Base-by-base conservation (phyloP, 2,888 invertebrate species). In the Leistus spinibarbis region DNA sequence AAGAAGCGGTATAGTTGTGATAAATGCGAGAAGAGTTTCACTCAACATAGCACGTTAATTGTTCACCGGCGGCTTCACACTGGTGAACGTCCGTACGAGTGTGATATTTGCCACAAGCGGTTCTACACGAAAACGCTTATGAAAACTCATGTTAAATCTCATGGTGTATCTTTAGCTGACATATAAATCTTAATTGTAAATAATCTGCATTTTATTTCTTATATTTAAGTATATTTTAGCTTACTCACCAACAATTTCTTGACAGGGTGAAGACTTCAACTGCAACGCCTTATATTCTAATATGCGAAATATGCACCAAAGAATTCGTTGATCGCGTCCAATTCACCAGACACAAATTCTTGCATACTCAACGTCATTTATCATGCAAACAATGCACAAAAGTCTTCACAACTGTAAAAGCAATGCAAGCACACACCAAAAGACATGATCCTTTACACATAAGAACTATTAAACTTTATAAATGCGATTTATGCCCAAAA, bases 11-110 rank as follows among this genome's bases (percentile, higher is more conserved):
- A 65, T 16, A 63, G 20, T 13, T 76, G 76, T 62, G 53, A 13
- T 1, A 54, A 23, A 5, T 76, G 76, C 63, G 76, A 57, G 3
- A 57, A 69, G 27, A 57, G 60, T 17, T 69, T 69, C 13, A 23
- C 88, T 62, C 87, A 89, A 77, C 85, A 86, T 76, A 87, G 86
- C 76, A 87, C 88, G 0, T 78, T 89, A 57, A 86, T 87, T 10
- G 84, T 86, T 2, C 89, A 89, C 78, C 84, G 84, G 54, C 82
- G 89, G 65, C 88, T 87, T 76, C 89, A 89, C 76, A 88, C 88
- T 0, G 89, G 89, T 5, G 89, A 88, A 78, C 84, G 85, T 69
- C 83, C 88, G 22, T 88, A 87, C 77, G 84, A 87, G 1, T 89
- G 90, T 77, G 85, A 86, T 2, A 84, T 85, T 5, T 89, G 90